Conservation (phyloP, 2,888 invertebrate genomes). For the Agelastica alni region DNA sequence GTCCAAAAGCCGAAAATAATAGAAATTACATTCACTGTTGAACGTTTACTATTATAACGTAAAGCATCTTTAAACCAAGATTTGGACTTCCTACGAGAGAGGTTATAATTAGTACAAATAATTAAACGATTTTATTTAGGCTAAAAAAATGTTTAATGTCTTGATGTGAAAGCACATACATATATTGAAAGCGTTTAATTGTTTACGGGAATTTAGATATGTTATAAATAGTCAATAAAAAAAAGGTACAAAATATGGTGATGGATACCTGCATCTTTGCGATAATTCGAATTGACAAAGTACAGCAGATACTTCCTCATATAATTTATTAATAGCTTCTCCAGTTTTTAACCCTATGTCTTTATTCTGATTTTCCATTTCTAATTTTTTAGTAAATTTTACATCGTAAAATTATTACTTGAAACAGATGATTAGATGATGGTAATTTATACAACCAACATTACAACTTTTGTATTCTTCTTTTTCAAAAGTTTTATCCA, state of each 20-base stretch:
- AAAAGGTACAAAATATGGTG: background rate
- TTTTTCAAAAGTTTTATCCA: background rate
- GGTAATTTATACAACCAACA: background rate
- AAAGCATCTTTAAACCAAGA: conserved; percentile 61
- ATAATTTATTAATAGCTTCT: conserved; percentile 70
- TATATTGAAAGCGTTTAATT: too few relatives aligned
- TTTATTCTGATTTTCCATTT: conserved; percentile 35
- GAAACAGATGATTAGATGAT: background rate
- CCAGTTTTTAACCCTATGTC: conserved; percentile 66
- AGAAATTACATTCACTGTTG: conserved; percentile 71
- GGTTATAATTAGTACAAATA: too few relatives aligned
- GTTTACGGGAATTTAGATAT: too few relatives aligned
- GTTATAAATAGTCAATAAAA: too few relatives aligned
- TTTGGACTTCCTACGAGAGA: conserved; percentile 55
- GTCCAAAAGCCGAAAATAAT: conserved; percentile 62
- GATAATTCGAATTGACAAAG: conserved; percentile 65
- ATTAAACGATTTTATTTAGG: too few relatives aligned
- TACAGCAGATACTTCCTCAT: conserved; percentile 70
- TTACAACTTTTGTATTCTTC: background rate
- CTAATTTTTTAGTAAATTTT: conserved; percentile 8
- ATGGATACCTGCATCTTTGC: conserved; percentile 49
- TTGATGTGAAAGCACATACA: too few relatives aligned
- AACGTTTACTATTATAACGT: conserved; percentile 63
- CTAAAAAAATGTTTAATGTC: too few relatives aligned
- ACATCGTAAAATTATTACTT: conserved; percentile 1